Evolutionary conservation across 2,888 invertebrate species (phyloP).

Genomic region (Ichneumoninae sp.): DNA sequence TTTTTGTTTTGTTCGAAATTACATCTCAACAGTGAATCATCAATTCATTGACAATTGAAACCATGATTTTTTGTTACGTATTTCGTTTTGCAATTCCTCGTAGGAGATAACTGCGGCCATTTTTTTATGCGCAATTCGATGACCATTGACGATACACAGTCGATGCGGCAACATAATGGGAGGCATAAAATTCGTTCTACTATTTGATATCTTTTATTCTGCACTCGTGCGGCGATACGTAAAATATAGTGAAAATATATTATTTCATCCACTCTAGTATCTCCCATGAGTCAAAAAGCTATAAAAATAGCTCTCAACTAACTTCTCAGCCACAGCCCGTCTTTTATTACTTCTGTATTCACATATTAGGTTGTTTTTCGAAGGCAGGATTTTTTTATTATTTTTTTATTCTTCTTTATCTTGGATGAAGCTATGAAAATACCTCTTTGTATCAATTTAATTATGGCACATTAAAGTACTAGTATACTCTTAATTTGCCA

Average conservation of each 20-base stretch:
- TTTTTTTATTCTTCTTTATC: conserved; percentile 29
- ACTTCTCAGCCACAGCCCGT: conserved; percentile 83
- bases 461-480: conserved; percentile 75
- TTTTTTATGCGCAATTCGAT: conserved; percentile 42
- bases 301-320: conserved; percentile 84
- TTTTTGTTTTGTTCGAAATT: neutral
- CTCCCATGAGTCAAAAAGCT: conserved; percentile 82
- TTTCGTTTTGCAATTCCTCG: neutral
- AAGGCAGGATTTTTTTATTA: conserved; percentile 81
- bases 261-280: conserved; percentile 80
- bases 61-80: neutral
- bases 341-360: conserved; percentile 80
- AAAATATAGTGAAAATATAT: conserved; percentile 84
- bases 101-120: conserved; percentile 3
- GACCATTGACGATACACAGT: conserved; percentile 54
- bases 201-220: conserved; percentile 69
- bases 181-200: conserved; percentile 43
- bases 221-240: conserved; percentile 74
- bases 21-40: neutral
- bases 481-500: conserved; percentile 64
- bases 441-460: conserved; percentile 77
- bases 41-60: neutral
- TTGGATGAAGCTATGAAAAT: conserved; percentile 81
- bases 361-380: conserved; percentile 77
- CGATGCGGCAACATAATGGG: conserved; percentile 32